Conservation (phyloP, 2,113 vertebrate species). For the Gobiocypris rarus region DNA sequence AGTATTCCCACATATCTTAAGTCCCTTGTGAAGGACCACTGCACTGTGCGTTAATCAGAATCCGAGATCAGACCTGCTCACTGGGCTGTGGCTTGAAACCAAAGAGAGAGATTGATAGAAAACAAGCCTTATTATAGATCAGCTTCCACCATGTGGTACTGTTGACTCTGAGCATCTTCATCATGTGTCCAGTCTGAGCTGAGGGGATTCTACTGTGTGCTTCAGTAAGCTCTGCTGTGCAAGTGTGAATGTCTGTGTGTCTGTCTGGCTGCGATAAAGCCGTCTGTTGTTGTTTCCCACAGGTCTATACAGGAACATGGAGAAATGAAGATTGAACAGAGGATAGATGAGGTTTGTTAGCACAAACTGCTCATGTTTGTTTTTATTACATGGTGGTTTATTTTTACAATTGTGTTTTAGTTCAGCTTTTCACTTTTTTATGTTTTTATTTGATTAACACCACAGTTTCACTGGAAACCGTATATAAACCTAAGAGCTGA, state of each 20-base stretch:
- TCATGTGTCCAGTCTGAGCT: background rate
- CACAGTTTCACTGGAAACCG: background rate
- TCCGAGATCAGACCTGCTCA: background rate
- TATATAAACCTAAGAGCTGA: background rate
- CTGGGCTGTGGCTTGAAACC: background rate
- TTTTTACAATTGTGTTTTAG: background rate
- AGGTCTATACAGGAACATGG: conserved; percentile 88
- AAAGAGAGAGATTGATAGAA: background rate
- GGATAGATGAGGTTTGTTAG: conserved; percentile 90
- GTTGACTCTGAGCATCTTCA: conserved; percentile 11
- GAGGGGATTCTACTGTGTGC: background rate
- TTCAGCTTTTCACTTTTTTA: background rate
- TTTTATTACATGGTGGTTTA: background rate
- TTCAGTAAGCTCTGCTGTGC: background rate
- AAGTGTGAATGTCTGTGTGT: background rate
- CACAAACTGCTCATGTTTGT: too few species aligned
- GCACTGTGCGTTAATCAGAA: background rate
- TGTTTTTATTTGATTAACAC: background rate
- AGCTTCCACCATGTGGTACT: background rate
- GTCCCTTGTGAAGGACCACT: background rate
- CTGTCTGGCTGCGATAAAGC: background rate
- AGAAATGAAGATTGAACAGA: conserved; percentile 89
- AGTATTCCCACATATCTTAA: background rate
- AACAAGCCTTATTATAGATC: background rate
- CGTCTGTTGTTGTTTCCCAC: conserved; percentile 35